Percentiles rank a stretch among this genome's conserved stretches.
phyloP scores from a whole-genome alignment of 2,888 invertebrate genomes.

The Nomada goodeniana region DNA sequence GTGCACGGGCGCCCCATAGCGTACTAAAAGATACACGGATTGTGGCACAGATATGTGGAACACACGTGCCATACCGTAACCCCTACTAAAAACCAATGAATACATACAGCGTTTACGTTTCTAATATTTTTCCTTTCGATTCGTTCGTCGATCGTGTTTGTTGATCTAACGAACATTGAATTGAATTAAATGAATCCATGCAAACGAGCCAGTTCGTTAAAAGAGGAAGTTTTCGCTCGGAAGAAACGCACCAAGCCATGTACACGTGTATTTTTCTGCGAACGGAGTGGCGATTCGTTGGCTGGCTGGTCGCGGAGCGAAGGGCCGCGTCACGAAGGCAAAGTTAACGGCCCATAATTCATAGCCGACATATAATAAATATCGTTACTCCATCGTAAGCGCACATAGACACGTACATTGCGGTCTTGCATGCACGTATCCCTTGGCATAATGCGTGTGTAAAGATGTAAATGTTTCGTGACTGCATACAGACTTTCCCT shows the following conservation, averaged over 20 bases:
- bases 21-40: no score
- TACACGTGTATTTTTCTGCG: slow-evolving; percentile 46
- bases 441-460: slow-evolving; percentile 39
- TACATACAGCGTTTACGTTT: no score
- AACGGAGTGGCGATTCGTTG: slow-evolving; percentile 53
- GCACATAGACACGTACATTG: slow-evolving; percentile 55
- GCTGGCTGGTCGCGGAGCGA: slow-evolving; percentile 55
- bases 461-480: slow-evolving; percentile 59
- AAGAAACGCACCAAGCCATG: background rate
- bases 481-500: slow-evolving; percentile 53
- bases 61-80: no score
- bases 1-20: no score
- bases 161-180: background rate
- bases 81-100: no score
- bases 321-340: slow-evolving; percentile 71
- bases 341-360: slow-evolving; percentile 79
- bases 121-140: background rate
- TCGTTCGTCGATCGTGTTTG: background rate
- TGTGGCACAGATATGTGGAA: no score
- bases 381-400: slow-evolving; percentile 72
- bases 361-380: slow-evolving; percentile 78
- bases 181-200: slow-evolving; percentile 33
- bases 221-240: slow-evolving; percentile 13
- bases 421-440: slow-evolving; percentile 46
- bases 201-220: slow-evolving; percentile 13